Base-by-base conservation (phyloP, 2,113 vertebrate species). In the Danionella cerebrum region DNA sequence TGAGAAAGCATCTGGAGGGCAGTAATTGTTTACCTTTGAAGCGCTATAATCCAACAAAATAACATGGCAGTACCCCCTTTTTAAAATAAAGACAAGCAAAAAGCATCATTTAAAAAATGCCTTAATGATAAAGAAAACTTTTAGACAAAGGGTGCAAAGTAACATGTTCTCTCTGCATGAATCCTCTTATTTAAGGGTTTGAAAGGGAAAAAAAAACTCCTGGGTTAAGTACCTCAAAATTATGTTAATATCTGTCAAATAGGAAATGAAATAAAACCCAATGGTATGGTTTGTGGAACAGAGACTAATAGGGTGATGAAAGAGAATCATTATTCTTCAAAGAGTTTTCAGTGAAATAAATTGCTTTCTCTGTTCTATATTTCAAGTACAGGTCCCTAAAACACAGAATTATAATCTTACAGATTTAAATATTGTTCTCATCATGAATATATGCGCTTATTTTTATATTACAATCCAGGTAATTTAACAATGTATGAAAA, bases 341-440 rank as follows among this genome's bases (percentile, higher is more conserved):
- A 33, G 58, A 33, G 42, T 18, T 9, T 2, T 21, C 41, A 21
- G 27, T 35, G 41, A 10, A 22, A 14, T 63, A 22, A 24, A 63
- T 63, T 12, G 9, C n/a, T 45, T 27, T 63, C 7, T 63, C 27
- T 63, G 59, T 24, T 14, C 19, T 63, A n/a, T 63, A 22, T 63
- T 63, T 63, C 18, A 48, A 48, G 7, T 33, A 13, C 8, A 48
- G 18, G 25, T 29, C 14, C 31, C 8, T 10, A 60, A 14, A 27
- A 60, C 38, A 59, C 29, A 42, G 9, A 12, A 27, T 14, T 44
- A 41, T 27, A 31, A 44, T 60, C 21, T 41, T 27, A 25, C 22
- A 1, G 2, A 47, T 48, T 48, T 8, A 21, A 21, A n/a, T 1
- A 1, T 4, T 33, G 21, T 13, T 36, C 1, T 16, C 3, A 50